Conservation (phyloP, 1,140 invertebrate species). For the Cydia splendana region DNA sequence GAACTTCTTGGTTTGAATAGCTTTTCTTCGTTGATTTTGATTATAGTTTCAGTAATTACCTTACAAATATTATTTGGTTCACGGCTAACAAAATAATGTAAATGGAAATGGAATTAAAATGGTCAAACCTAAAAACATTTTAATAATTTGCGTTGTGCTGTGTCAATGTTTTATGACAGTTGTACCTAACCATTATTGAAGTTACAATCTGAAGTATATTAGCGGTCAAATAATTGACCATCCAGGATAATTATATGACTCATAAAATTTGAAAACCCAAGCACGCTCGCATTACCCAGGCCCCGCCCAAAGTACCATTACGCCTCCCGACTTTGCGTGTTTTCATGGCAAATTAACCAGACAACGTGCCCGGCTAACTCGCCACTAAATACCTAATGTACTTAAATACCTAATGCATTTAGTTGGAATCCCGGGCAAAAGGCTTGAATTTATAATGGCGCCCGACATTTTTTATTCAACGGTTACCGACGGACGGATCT, state of each 20-base stretch:
- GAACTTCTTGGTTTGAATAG: neutral
- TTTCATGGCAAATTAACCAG: conserved; percentile 64
- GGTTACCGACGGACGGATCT: conserved; percentile 26
- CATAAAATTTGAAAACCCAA: conserved; percentile 13
- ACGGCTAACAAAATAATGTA: neutral
- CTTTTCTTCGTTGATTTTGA: neutral
- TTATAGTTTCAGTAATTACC: neutral
- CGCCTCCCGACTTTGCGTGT: conserved; percentile 47
- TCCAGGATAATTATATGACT: neutral
- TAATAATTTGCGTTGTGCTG: no score
- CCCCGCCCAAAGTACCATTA: conserved; percentile 14
- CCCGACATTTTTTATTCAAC: conserved; percentile 23
- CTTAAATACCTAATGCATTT: conserved; percentile 61
- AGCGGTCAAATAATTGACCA: neutral
- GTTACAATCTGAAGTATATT: neutral
- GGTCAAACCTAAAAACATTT: no score
- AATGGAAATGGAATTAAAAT: no score
- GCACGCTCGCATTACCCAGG: neutral
- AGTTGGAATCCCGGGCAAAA: conserved; percentile 51
- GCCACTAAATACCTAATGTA: conserved; percentile 35
- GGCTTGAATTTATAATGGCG: conserved; percentile 58
- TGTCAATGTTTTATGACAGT: no score
- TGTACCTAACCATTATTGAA: neutral
- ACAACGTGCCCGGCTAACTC: conserved; percentile 46
- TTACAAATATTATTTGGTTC: neutral